Evolutionary conservation across 2,113 vertebrate genomes (phyloP).

Genomic region (Siphamia tubifer): DNA sequence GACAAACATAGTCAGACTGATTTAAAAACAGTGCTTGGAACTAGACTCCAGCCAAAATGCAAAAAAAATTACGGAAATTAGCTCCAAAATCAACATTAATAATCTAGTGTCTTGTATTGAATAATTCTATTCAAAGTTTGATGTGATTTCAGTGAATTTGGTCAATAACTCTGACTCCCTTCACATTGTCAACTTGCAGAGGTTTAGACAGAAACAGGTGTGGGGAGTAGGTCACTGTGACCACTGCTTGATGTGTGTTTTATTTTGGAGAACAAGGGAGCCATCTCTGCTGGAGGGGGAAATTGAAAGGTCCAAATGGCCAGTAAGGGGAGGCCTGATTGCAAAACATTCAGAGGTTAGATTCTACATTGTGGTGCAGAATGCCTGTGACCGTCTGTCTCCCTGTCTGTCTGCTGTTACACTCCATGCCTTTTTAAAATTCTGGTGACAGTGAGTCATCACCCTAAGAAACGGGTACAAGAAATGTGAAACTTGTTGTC

Average conservation of each 20-base stretch:
- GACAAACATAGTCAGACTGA: slow-evolving; percentile 25
- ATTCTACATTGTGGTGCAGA: slow-evolving; percentile 57
- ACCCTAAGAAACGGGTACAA: slow-evolving; percentile 2
- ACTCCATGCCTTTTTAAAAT: slow-evolving; percentile 32
- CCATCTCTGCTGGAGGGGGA: background rate
- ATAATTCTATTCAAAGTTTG: no score
- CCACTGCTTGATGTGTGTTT: background rate
- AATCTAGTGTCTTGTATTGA: no score
- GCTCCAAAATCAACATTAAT: background rate
- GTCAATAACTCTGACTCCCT: background rate
- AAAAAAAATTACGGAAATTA: no score
- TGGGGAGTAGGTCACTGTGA: background rate
- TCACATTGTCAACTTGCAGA: no score
- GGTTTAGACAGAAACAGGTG: background rate
- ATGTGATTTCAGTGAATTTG: background rate
- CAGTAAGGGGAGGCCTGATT: slow-evolving; percentile 22
- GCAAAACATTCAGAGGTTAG: slow-evolving; percentile 19
- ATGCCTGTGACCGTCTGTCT: slow-evolving; percentile 11
- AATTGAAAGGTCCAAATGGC: background rate
- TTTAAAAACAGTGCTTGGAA: slow-evolving; percentile 1
- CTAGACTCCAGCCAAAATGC: background rate
- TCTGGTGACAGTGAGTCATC: slow-evolving; percentile 53
- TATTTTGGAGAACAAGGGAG: no score
- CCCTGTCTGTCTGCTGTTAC: slow-evolving; percentile 7
- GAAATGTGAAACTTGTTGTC: slow-evolving; percentile 32